phyloP scores from a whole-genome alignment of 2,888 invertebrate species.

The Yponomeuta cagnagella region DNA sequence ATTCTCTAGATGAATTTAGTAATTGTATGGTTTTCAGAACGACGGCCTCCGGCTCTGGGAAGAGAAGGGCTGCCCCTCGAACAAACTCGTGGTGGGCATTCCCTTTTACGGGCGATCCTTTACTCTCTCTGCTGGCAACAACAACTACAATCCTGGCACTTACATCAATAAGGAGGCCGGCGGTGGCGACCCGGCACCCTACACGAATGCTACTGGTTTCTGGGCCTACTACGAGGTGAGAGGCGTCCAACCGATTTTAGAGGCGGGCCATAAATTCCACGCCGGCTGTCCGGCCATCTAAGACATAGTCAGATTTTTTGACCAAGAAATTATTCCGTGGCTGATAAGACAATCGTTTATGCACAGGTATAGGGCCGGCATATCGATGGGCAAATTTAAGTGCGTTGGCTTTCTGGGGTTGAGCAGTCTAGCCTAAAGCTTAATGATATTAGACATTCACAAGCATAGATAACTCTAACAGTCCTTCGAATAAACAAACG shows the following conservation, averaged over 20 bases:
- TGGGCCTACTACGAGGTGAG: conserved; percentile 88
- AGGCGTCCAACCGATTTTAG: too few species aligned
- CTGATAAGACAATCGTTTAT: too few species aligned
- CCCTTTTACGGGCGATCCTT: conserved; percentile 93
- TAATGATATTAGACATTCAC: too few species aligned
- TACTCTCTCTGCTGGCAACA: conserved; percentile 87
- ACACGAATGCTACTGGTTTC: conserved; percentile 91
- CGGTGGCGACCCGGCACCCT: conserved; percentile 89
- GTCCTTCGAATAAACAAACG: too few species aligned
- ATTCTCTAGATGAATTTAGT: too few species aligned
- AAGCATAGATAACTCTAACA: too few species aligned
- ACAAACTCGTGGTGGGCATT: conserved; percentile 91
- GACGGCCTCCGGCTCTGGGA: conserved; percentile 93
- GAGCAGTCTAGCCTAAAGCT: too few species aligned
- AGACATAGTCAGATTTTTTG: too few species aligned
- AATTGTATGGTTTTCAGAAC: conserved; percentile 73
- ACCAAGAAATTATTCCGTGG: too few species aligned
- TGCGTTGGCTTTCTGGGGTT: too few species aligned
- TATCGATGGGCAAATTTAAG: too few species aligned
- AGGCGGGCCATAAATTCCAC: not conserved
- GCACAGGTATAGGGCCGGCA: too few species aligned
- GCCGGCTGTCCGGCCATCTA: not conserved
- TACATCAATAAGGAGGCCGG: conserved; percentile 94
- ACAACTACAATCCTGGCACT: conserved; percentile 88
- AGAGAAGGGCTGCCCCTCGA: conserved; percentile 89